Base-by-base conservation (phyloP, 2,113 vertebrate species). In the Pollimyrus isidori region DNA sequence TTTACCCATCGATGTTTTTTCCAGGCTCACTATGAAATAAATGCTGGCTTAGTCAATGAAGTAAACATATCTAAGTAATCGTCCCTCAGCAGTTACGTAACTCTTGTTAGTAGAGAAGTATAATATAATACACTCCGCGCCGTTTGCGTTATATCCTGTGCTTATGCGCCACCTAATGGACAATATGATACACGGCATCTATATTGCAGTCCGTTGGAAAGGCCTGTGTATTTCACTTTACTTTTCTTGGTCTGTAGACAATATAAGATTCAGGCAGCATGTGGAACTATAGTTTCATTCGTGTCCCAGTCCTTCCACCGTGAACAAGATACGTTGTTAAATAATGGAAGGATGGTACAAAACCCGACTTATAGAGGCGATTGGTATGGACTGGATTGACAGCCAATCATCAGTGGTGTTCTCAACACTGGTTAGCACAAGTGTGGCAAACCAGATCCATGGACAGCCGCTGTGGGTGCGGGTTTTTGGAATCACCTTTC, bases 111-210 rank as follows among this genome's bases (percentile, higher is more conserved):
- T 35, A 30, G 65, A 15, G 7, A 39, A 17, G 0, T 15, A 82
- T 19, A 23, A 82, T 23, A 19, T 19, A 45, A 48, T 84, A 23
- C 19, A 21, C 21, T 2, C 21, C 35, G 45, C 11, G 5, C 39
- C 1, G 4, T 35, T 80, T 2, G 26, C 80, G 17, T 30, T 15
- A 86, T 21, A 90, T n/a, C 26, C 49, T 90, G 80, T 91, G 39
- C n/a, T 89, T 45, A 86, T 26, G 91, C 30, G 94, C 92, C 94
- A 91, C 89, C 95, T 93, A 90, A 89, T 94, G 95, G 93, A 91
- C 1, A 1, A 23, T 76, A 35, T 15, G 1, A 3, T 42, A 76
- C 89, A 94, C 48, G 91, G 88, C 92, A 92, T 53, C 65, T 45
- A 3, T 3, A 6, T 13, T 48, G 42, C 42, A 48, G 1, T 85